These are phyloP conservation scores for Acanthurus leucopareius DNA, from an alignment of 2,797 vertebrate species.

Conservation along the genomic window DNA sequence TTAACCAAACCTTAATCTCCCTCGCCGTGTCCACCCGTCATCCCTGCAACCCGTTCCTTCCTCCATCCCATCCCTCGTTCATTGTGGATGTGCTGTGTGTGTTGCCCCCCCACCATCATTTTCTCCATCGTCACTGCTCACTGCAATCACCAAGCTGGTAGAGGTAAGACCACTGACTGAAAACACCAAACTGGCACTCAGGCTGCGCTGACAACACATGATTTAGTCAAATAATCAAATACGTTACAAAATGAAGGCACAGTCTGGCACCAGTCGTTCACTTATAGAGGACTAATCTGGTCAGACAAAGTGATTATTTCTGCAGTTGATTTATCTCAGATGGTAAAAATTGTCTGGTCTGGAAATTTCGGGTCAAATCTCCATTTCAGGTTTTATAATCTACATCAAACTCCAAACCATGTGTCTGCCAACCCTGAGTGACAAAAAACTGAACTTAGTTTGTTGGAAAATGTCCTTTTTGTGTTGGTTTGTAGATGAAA, in stretches of 20 bases:
- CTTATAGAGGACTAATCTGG: not conserved
- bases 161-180: slow-evolving; percentile 85
- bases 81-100: slow-evolving; percentile 87
- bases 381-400: not conserved
- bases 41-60: slow-evolving; percentile 33
- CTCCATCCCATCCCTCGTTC: slow-evolving; percentile 64
- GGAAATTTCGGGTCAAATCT: no score
- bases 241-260: not conserved
- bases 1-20: slow-evolving; percentile 16
- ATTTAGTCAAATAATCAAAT: slow-evolving; percentile 17
- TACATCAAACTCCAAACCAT: slow-evolving; percentile 13
- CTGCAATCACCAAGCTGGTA: slow-evolving; percentile 86
- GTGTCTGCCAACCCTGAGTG: slow-evolving; percentile 52
- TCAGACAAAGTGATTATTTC: not conserved
- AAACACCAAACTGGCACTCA: slow-evolving; percentile 48
- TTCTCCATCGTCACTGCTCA: slow-evolving; percentile 83
- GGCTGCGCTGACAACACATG: slow-evolving; percentile 14
- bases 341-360: slow-evolving; percentile 1
- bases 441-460: slow-evolving; percentile 15
- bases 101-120: slow-evolving; percentile 75
- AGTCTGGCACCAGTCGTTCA: not conserved
- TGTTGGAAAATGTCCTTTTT: slow-evolving; percentile 8
- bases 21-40: slow-evolving; percentile 10
- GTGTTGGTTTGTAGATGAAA: slow-evolving; percentile 23
- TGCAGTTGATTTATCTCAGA: not conserved